phyloP scores from a whole-genome alignment of 2,888 invertebrate species.

The Lacanobia wlatinum region DNA sequence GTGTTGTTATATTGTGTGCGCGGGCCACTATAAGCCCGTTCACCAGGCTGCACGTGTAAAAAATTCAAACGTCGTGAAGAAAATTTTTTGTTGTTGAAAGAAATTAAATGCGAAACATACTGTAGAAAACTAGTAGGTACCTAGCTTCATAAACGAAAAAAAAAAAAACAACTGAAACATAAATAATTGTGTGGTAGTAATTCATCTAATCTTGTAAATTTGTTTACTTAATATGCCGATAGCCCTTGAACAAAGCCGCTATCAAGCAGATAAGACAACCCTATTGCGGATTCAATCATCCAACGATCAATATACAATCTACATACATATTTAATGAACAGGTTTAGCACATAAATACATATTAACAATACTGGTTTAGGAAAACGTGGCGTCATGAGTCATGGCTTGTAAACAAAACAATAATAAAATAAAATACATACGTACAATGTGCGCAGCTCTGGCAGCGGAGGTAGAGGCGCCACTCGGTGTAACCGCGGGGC shows the following conservation, averaged over 20 bases:
- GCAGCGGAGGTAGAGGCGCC: constrained; percentile 88
- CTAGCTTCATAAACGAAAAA: no score
- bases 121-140: no score
- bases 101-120: no score
- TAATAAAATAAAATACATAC: constrained; percentile 83
- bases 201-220: background rate
- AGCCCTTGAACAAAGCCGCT: constrained; percentile 9
- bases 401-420: constrained; percentile 48
- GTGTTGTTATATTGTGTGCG: no score
- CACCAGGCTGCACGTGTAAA: no score
- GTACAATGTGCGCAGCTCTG: constrained; percentile 91
- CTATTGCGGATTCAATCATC: constrained; percentile 19
- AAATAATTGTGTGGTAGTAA: background rate
- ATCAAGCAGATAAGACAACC: constrained; percentile 9
- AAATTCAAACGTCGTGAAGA: no score
- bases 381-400: constrained; percentile 3
- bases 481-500: constrained; percentile 91
- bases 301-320: constrained; percentile 9
- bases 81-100: no score
- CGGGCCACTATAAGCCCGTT: no score
- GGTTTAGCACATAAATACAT: background rate
- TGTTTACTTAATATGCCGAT: background rate
- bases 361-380: background rate
- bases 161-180: no score
- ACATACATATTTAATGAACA: constrained; percentile 7